Evolutionary conservation across 2,797 vertebrate genomes (phyloP), one percentile per base, ranked within the genome.

Genomic region (Sebastes kiyomatsui): DNA sequence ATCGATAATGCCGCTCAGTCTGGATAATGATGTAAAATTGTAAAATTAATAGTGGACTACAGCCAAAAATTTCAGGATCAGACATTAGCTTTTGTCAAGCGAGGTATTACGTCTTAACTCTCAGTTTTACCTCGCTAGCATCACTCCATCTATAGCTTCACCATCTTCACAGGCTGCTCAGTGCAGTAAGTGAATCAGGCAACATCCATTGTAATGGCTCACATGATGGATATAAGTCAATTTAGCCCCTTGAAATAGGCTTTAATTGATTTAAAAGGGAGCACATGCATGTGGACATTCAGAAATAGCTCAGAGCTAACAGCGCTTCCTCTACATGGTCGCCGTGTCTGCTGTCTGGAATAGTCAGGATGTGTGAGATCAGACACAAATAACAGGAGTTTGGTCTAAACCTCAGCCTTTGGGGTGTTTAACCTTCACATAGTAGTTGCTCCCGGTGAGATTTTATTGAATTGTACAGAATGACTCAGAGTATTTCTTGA

Each of bases 201-300:
- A 33, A 22, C 70, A n/a, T 75, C 65, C 66, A 71, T 42, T 72
- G 4, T 66, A 64, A 87, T 72, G 80, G 69, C 80, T 73, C 72
- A 74, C 54, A 83, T 82, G 77, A 86, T 59, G 78, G 80, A 80
- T 90, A 92, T 88, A 83, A 89, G 74, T 86, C 60, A 70, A 79
- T 88, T 90, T 76, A 66, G 61, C 58, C 61, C 67, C 80, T 77
- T 74, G 27, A 65, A 81, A 82, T 65, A 9, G 66, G 38, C 20
- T 80, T 69, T 74, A 85, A 87, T 87, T 78, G 64, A 77, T 86
- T 90, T 88, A 79, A 79, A 78, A 61, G 62, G 71, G 59, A 60
- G 64, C 33, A 64, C 67, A 76, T 83, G 76, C 80, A 67, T 77
- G 72, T 82, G 32, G 64, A 81, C 27, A n/a, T 8, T 42, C 62